These are phyloP conservation scores for Alfaro cultratus DNA, from an alignment of 2,797 vertebrate genomes.

Conservation along the genomic window DNA sequence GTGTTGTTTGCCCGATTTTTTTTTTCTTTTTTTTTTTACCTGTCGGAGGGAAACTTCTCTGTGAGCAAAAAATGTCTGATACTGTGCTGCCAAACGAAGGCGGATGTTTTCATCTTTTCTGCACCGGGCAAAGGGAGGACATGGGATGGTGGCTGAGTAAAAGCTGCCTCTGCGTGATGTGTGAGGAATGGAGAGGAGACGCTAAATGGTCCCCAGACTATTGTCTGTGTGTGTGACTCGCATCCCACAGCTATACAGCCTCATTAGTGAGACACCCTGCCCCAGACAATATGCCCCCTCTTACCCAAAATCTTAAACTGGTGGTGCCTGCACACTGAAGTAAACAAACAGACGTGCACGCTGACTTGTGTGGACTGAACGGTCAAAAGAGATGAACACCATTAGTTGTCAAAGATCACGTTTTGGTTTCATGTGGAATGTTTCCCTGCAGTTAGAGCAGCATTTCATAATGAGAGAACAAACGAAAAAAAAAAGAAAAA, in stretches of 20 bases:
- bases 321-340: constrained; percentile 30
- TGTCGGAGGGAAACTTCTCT: constrained; percentile 52
- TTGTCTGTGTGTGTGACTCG: constrained; percentile 72
- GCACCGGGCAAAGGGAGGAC: constrained; percentile 42
- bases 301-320: constrained; percentile 47
- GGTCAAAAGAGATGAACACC: constrained; percentile 14
- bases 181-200: constrained; percentile 71
- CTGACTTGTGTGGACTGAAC: constrained; percentile 4
- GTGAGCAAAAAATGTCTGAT: constrained; percentile 46
- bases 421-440: background rate
- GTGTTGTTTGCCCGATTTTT: constrained; percentile 36
- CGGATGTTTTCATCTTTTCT: constrained; percentile 70
- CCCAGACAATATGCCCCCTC: constrained; percentile 59
- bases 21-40: constrained; percentile 39
- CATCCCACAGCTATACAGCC: constrained; percentile 78
- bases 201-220: constrained; percentile 76
- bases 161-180: constrained; percentile 67
- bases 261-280: constrained; percentile 82
- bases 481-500: too few species aligned
- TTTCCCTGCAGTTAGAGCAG: background rate
- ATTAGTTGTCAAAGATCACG: constrained; percentile 22
- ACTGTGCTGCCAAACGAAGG: constrained; percentile 42
- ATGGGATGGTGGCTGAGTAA: constrained; percentile 61
- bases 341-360: constrained; percentile 18
- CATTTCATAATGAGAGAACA: constrained; percentile 11